Base-by-base conservation (phyloP, 1,140 invertebrate genomes). In the Anagrus nilaparvatae region DNA sequence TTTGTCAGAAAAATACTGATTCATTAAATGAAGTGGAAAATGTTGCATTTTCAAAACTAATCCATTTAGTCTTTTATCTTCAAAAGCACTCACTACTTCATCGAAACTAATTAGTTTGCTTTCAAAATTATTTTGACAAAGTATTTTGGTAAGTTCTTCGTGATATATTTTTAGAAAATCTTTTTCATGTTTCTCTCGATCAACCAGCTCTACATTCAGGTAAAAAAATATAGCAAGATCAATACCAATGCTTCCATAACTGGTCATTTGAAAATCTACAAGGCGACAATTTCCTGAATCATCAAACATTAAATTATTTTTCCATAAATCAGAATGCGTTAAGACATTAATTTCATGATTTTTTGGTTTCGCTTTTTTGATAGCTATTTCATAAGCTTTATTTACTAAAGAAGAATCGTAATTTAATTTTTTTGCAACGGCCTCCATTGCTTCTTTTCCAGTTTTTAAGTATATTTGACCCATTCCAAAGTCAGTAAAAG, bases 251-350 rank as follows among this genome's bases (percentile, higher is more conserved):
- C 14, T 9, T 18, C 4, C 13, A 18, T 33, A 33, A 14, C 8
- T n/a, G 6, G n/a, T n/a, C 31, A 33, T 33, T 33, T 33, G 31
- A 17, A 33, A 33, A n/a, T 33, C 31, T 5, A 33, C 13, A 13
- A 33, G 31, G 6, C 31, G 13, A 17, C 31, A 33, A 7, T 7
- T 4, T 5, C 5, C 9, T 14, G 4, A 14, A 7, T 16, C 13
- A 18, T 5, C 9, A 18, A 33, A 33, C 3, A 33, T 14, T 18
- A 33, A 5, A 19, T 33, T 33, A 18, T 33, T 33, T 14, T 5
- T 5, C 31, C 31, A 33, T 7, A 33, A 13, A 12, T 33, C 31
- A 7, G 8, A 5, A 17, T 33, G 31, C 14, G 4, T 7, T 7
- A 33, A 7, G 31, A 33, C 31, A 13, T 33, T 33, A 5, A 14